Base-by-base conservation (phyloP, 2,113 vertebrate species). In the Connochaetes taurinus region DNA sequence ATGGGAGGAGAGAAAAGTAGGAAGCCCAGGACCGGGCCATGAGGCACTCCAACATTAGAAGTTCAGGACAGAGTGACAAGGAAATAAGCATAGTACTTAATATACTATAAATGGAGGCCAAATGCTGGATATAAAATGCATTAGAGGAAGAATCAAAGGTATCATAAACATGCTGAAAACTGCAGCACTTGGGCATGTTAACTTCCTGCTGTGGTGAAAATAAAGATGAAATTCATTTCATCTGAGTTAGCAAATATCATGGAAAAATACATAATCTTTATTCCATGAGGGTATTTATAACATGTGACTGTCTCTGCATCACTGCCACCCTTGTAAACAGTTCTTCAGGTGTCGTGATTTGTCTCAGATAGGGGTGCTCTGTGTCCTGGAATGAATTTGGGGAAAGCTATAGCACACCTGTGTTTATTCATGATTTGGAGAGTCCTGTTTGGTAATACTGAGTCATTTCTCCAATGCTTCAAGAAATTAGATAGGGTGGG, bases 281-380 rank as follows among this genome's bases (percentile, higher is more conserved):
- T 84, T 95, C 98, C 98, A 97, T 98, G 0, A 90, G 92, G 98
- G 98, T 98, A 62, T 98, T 98, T 95, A 95, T 91, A 90, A 78
- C 64, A 88, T 78, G 58, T 50, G 47, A 23, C 90, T 47, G 0
- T 92, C 95, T 90, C 85, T 6, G 9, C 64, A 23, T 96, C 95
- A 94, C 71, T 78, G 64, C 52, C 58, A 57, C 83, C 80, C 23
- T 47, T 3, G 19, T 83, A 84, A 96, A 84, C 94, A 87, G 67
- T 50, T 57, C 92, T 88, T 76, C 1, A 14, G 60, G 19, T 31
- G 8, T 87, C 7, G 17, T 17, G 36, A 80, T 76, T 82, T 87
- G 33, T 55, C 76, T 88, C n/a, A 10, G 55, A 47, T 85, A 29
- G 12, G 81, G 40, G 27, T 17, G 23, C 25, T 36, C 64, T 71